phyloP scores from a whole-genome alignment of 2,113 vertebrate genomes.

The Oplegnathus fasciatus region DNA sequence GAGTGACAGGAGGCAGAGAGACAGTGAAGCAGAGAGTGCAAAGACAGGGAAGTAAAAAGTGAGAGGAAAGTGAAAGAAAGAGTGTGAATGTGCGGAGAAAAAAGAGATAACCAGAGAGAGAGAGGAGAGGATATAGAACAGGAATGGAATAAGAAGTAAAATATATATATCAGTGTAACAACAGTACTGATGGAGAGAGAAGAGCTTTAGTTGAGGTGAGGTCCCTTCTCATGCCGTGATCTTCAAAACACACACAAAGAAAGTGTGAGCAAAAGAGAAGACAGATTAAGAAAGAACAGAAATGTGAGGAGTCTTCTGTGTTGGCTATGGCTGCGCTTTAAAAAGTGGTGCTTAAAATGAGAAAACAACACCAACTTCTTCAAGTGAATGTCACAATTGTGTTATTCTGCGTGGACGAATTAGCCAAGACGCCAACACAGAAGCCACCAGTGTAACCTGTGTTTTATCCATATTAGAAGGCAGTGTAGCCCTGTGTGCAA shows the following conservation, averaged over 20 bases:
- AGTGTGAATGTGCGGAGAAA: slow-evolving; percentile 11
- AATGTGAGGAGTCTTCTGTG: slow-evolving; percentile 66
- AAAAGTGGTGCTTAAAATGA: neutral
- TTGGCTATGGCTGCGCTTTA: slow-evolving; percentile 41
- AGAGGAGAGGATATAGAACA: slow-evolving; percentile 1
- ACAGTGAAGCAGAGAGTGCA: neutral
- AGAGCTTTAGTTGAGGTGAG: slow-evolving; percentile 62
- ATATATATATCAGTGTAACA: slow-evolving; percentile 35
- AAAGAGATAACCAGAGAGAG: slow-evolving; percentile 19
- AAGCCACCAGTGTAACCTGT: slow-evolving; percentile 46
- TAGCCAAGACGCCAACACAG: slow-evolving; percentile 56
- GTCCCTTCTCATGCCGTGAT: slow-evolving; percentile 77
- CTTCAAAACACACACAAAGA: slow-evolving; percentile 65
- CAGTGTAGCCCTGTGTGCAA: slow-evolving; percentile 4
- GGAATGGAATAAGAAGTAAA: slow-evolving; percentile 12
- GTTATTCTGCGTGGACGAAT: neutral
- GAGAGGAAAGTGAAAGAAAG: neutral
- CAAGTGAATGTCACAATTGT: neutral
- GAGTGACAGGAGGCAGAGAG: slow-evolving; percentile 2
- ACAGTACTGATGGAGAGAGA: slow-evolving; percentile 52
- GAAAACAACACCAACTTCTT: neutral
- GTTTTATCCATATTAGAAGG: slow-evolving; percentile 20
- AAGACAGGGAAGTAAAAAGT: neutral
- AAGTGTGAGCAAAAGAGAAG: slow-evolving; percentile 51
- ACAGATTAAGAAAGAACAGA: slow-evolving; percentile 38